These are phyloP conservation scores for Tipula lateralis DNA, from an alignment of 2,888 invertebrate genomes.

Conservation along the genomic window DNA sequence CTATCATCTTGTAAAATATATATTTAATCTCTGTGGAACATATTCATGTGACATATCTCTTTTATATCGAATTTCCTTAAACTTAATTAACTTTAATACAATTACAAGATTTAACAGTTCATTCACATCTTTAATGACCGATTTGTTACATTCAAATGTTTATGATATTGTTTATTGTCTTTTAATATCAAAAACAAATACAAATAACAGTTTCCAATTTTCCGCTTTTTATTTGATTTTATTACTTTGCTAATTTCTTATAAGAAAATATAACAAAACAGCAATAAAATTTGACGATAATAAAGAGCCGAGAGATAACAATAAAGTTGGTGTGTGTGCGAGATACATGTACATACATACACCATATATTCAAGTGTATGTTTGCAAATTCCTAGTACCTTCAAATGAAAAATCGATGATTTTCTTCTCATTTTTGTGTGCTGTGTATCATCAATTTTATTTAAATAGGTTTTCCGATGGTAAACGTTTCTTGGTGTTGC, in stretches of 20 bases:
- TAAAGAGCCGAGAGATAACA: not conserved
- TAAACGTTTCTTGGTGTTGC: not conserved
- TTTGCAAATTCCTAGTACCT: not conserved
- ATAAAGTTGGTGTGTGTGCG: not conserved
- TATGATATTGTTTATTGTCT: too few relatives aligned
- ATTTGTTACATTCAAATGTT: too few relatives aligned
- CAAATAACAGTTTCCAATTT: not conserved
- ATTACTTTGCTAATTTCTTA: constrained; percentile 1
- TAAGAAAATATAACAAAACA: not conserved
- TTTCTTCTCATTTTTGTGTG: not conserved
- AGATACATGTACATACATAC: too few relatives aligned
- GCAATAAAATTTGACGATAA: not conserved
- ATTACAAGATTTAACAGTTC: too few relatives aligned
- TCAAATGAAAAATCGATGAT: not conserved
- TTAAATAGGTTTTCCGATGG: not conserved
- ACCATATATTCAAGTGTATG: too few relatives aligned
- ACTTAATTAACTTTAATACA: too few relatives aligned
- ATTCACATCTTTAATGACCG: too few relatives aligned
- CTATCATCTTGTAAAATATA: too few relatives aligned
- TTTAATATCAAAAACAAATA: not conserved
- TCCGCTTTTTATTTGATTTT: not conserved
- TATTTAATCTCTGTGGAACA: too few relatives aligned
- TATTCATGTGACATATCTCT: too few relatives aligned
- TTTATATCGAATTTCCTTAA: too few relatives aligned
- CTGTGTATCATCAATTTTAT: not conserved